Evolutionary conservation across 53 echinoderm and acorn worm genomes (phyloP), one percentile per base, ranked within the genome.

Genomic region (Apostichopus leukothele): DNA sequence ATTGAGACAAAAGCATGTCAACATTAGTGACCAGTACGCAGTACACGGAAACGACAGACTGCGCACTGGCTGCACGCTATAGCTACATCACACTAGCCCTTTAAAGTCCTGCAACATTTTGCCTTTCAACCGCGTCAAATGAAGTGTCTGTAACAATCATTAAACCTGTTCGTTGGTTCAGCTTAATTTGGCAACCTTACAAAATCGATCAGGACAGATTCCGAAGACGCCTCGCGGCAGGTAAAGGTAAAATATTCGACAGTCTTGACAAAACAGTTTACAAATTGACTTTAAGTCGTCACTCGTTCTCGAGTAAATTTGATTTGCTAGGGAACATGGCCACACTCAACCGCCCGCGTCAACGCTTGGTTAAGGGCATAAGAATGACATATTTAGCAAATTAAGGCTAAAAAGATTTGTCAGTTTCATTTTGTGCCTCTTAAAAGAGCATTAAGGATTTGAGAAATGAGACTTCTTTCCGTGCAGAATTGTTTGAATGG

Each of bases 281-380:
- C 59, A 81, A 54, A 81, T 81, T 81, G 81, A 81, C 55, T 81
- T 20, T 20, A 81, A 81, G 54, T 81, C 59, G 50, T 55, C 81
- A 81, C 55, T 81, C 81, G 81, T 54, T 81, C 59, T 81, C 81
- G 22, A 23, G 21, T 81, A 81, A 81, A 54, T 81, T 81, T 20
- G 81, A 81, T 81, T 81, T 59, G 81, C 55, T 19, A 81, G 81
- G 81, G 66, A 67, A 66, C 85, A 60, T 66, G 66, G 85, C 85
- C 85, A 85, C 66, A 85, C 85, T 85, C 85, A 85, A 85, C 85
- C 14, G 85, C 85, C 85, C 66, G 85, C 85, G 85, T 60, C 85
- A 85, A 26, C 66, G 85, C 85, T 67, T 67, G 66, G 85, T 85
- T 85, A 85, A 85, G 85, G 66, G 39, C 20, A 60, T 85, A 63